Evolutionary conservation across 2,113 vertebrate genomes (phyloP).

Genomic region (Helogale parvula): DNA sequence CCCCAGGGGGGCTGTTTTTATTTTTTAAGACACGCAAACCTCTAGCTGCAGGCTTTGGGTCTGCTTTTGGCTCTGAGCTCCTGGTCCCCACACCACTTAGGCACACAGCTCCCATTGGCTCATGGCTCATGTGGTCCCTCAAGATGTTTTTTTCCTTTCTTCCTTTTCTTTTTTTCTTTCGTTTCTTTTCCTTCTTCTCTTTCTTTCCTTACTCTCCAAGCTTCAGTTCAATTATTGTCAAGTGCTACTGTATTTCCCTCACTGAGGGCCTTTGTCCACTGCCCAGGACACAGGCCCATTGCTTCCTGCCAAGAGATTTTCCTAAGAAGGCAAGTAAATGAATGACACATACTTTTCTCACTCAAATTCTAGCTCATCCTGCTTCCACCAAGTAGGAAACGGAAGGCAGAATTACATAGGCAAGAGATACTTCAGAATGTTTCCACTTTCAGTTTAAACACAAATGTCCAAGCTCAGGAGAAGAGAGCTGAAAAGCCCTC

Average conservation of each 20-base stretch:
- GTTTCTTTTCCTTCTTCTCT: neutral
- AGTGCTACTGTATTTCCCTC: neutral
- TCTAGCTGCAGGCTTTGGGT: neutral
- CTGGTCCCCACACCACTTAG: neutral
- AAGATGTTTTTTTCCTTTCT: neutral
- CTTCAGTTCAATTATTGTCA: neutral
- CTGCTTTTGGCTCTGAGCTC: neutral
- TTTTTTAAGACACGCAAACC: neutral
- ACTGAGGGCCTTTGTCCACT: neutral
- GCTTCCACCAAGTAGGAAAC: conserved; percentile 15
- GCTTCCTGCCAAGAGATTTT: neutral
- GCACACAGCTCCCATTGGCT: neutral
- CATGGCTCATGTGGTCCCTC: neutral
- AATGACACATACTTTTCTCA: neutral
- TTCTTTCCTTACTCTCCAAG: neutral
- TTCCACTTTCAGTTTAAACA: neutral
- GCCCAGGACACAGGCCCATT: neutral
- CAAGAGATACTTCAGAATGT: neutral
- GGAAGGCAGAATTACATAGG: neutral
- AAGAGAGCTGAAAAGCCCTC: neutral
- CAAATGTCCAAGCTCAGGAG: neutral
- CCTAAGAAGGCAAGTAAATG: neutral
- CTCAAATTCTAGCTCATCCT: neutral
- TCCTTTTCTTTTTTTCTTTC: neutral
- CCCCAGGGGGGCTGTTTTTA: neutral